Evolutionary conservation across 2,888 invertebrate genomes (phyloP).

Genomic region (Eristalinus sepulchralis): DNA sequence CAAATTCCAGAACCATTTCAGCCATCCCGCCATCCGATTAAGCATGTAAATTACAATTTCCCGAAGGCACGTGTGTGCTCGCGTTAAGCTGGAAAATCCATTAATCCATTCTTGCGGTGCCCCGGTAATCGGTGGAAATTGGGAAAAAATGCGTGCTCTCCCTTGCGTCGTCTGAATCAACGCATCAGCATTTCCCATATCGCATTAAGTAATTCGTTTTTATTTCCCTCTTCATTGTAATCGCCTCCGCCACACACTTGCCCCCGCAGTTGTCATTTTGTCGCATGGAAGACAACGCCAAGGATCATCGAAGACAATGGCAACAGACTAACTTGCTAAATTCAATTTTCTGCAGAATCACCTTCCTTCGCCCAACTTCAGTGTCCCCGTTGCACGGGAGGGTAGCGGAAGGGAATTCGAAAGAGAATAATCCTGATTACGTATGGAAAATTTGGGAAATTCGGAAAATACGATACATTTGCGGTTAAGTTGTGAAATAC

Average conservation of each 20-base stretch:
- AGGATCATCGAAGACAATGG: slow-evolving; percentile 2
- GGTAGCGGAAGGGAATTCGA: too few relatives aligned
- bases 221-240: neutral
- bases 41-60: neutral
- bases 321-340: neutral
- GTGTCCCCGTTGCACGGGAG: too few relatives aligned
- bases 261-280: neutral
- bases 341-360: neutral
- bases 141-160: neutral
- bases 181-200: neutral
- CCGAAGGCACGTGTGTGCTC: neutral
- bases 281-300: neutral
- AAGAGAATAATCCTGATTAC: too few relatives aligned
- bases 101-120: slow-evolving; percentile 4
- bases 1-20: neutral
- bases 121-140: slow-evolving; percentile 7
- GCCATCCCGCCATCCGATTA: neutral
- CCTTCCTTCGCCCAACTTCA: neutral
- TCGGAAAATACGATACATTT: neutral
- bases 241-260: too few relatives aligned
- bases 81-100: neutral
- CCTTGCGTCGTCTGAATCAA: neutral
- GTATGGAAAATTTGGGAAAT: neutral
- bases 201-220: slow-evolving; percentile 10
- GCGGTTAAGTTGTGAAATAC: neutral